Conservation (phyloP, 2,888 invertebrate genomes). For the Sericinus montela region DNA sequence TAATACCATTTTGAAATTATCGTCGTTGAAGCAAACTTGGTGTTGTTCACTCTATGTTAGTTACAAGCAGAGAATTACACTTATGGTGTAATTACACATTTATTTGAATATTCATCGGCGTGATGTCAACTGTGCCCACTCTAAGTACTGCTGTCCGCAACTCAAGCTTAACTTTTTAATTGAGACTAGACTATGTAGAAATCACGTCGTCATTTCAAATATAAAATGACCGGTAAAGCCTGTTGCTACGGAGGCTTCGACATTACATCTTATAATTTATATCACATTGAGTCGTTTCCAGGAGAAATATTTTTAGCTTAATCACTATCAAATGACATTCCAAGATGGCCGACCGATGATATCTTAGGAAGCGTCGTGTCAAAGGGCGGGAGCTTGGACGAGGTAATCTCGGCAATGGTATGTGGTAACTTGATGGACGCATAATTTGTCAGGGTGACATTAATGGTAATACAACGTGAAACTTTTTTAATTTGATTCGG, state of each 20-base stretch:
- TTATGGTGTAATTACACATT: constrained; percentile 36
- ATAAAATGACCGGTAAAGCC: constrained; percentile 1
- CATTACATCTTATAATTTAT: constrained; percentile 13
- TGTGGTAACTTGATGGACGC: constrained; percentile 1
- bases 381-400: constrained; percentile 35
- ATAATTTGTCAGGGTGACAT: constrained; percentile 11
- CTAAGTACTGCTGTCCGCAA: constrained; percentile 26
- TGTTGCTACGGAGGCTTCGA: constrained; percentile 7
- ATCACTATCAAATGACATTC: constrained; percentile 9
- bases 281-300: constrained; percentile 8
- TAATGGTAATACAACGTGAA: neutral
- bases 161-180: constrained; percentile 30
- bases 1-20: no score
- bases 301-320: constrained; percentile 17
- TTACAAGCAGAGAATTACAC: constrained; percentile 21
- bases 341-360: constrained; percentile 11
- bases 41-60: constrained; percentile 24
- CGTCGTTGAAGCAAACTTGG: neutral
- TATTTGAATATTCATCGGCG: constrained; percentile 50
- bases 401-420: constrained; percentile 22
- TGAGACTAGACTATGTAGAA: constrained; percentile 24
- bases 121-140: constrained; percentile 37
- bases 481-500: no score
- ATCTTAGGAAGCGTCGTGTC: constrained; percentile 33
- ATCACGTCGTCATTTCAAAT: constrained; percentile 9